Percentiles rank a stretch among this genome's conserved stretches.
These are phyloP conservation scores for Drosophila pegasa DNA, from an alignment of 2,888 invertebrate species.

Conservation along the genomic window DNA sequence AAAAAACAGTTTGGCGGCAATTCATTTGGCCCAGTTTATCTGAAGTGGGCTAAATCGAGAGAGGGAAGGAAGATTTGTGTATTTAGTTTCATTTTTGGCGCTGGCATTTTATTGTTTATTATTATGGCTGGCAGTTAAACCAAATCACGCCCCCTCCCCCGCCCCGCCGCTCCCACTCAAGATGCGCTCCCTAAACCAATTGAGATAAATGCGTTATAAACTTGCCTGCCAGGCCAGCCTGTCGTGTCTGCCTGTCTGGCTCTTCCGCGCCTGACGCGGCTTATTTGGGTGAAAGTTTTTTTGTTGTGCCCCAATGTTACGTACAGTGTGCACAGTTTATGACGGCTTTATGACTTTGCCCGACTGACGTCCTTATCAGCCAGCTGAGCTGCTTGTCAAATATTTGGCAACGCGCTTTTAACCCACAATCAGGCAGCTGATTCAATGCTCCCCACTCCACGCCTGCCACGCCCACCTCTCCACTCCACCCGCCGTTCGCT, in stretches of 20 bases:
- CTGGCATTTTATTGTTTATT: constrained; percentile 75
- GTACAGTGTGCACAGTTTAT: constrained; percentile 36
- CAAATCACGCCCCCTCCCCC: neutral
- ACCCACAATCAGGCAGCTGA: constrained; percentile 36
- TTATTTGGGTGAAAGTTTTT: constrained; percentile 55
- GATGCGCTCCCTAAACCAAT: constrained; percentile 48
- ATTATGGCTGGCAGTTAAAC: constrained; percentile 43
- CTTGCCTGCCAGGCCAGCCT: constrained; percentile 26
- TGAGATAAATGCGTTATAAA: constrained; percentile 77
- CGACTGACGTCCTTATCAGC: constrained; percentile 48
- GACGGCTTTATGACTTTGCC: constrained; percentile 40
- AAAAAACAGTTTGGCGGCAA: constrained; percentile 27
- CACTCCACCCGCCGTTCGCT: neutral
- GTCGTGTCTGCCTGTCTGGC: neutral
- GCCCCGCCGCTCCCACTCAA: neutral
- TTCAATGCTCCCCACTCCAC: neutral
- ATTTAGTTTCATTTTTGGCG: constrained; percentile 66
- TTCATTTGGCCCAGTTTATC: constrained; percentile 60
- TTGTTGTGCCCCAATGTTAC: constrained; percentile 31
- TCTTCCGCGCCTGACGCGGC: neutral
- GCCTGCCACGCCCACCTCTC: constrained; percentile 2
- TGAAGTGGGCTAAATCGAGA: constrained; percentile 1
- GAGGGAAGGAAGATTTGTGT: constrained; percentile 32
- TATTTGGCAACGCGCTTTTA: constrained; percentile 52
- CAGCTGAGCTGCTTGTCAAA: constrained; percentile 40